These are phyloP conservation scores for Lagenorhynchus albirostris DNA, from an alignment of 2,113 vertebrate species.

Conservation along the genomic window DNA sequence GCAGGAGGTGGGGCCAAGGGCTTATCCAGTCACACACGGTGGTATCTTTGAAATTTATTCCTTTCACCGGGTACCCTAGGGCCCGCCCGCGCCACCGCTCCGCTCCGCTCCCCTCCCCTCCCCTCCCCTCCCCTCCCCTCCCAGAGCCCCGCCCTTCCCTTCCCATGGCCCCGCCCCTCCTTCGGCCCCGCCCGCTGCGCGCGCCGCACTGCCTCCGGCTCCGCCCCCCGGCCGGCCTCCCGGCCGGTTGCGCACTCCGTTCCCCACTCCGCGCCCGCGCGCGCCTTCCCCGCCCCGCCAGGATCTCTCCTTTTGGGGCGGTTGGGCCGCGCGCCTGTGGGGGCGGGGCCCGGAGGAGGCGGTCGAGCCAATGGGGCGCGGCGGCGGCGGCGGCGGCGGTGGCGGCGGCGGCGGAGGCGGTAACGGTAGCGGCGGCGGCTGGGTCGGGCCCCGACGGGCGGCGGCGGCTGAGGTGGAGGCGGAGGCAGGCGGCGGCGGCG, in stretches of 20 bases:
- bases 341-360: slow-evolving; percentile 73
- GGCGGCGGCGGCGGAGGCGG: slow-evolving; percentile 92
- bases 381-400: slow-evolving; percentile 78
- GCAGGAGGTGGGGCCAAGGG: background rate
- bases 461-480: slow-evolving; percentile 84
- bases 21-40: background rate
- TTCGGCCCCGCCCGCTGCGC: background rate
- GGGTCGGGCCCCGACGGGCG: slow-evolving; percentile 92
- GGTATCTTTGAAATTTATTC: background rate
- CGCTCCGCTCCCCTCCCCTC: background rate
- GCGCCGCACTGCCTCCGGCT: background rate
- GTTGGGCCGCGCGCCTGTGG: slow-evolving; percentile 62
- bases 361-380: slow-evolving; percentile 81
- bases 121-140: background rate
- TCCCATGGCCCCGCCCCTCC: background rate
- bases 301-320: background rate
- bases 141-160: background rate
- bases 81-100: too few relatives aligned
- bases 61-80: too few relatives aligned
- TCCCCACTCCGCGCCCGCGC: background rate
- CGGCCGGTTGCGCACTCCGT: slow-evolving; percentile 51
- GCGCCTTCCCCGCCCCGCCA: background rate
- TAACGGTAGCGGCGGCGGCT: slow-evolving; percentile 92
- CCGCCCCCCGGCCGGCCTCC: background rate
- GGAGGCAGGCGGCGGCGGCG: slow-evolving; percentile 67